These are phyloP conservation scores for Onychostoma macrolepis DNA, from an alignment of 2,113 vertebrate genomes.

Conservation along the genomic window DNA sequence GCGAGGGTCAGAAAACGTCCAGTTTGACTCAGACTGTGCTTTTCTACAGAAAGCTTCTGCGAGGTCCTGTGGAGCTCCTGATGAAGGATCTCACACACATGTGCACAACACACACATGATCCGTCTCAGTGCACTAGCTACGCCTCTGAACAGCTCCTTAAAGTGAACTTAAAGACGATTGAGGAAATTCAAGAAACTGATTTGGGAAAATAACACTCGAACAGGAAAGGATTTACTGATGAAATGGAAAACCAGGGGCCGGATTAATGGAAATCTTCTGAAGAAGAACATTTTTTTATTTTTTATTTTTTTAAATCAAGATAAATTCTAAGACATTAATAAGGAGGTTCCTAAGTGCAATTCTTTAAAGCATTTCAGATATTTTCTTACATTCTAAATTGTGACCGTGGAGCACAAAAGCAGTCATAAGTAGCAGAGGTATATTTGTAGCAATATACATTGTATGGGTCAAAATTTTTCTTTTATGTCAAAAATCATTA, in stretches of 20 bases:
- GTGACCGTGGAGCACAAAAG: no score
- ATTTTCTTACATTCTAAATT: not conserved
- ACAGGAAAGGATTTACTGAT: not conserved
- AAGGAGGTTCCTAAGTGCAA: not conserved
- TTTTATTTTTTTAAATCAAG: no score
- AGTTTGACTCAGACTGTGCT: not conserved
- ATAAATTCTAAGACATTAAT: no score
- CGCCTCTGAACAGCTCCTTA: not conserved
- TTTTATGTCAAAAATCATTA: no score
- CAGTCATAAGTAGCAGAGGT: no score
- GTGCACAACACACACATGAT: not conserved
- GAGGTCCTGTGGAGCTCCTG: constrained; percentile 19
- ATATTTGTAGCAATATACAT: no score
- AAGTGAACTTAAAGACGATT: not conserved
- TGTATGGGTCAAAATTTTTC: no score
- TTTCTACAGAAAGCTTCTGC: not conserved
- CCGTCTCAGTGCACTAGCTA: not conserved
- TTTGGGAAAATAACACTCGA: not conserved
- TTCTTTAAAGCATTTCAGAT: not conserved
- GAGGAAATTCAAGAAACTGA: not conserved
- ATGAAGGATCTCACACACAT: not conserved
- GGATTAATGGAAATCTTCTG: no score
- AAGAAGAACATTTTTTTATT: no score
- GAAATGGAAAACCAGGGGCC: not conserved
- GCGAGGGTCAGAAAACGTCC: not conserved